These are phyloP conservation scores for Solenodon paradoxus DNA, from an alignment of 2,113 vertebrate species.

Conservation along the genomic window DNA sequence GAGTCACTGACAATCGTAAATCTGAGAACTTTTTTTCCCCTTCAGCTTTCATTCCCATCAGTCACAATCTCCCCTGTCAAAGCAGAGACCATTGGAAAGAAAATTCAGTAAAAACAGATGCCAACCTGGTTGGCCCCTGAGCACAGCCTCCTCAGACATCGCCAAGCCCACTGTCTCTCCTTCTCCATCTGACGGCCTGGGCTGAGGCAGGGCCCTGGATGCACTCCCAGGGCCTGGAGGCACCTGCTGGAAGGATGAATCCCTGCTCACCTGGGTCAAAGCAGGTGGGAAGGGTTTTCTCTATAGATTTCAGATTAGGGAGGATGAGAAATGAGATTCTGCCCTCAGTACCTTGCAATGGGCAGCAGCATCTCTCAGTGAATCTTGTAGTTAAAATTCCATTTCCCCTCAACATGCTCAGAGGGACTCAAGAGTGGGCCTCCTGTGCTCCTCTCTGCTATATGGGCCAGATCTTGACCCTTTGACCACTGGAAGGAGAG, in stretches of 20 bases:
- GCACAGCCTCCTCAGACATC: not conserved
- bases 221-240: not conserved
- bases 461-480: not conserved
- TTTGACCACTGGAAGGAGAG: not conserved
- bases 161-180: not conserved
- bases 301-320: not conserved
- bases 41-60: not conserved
- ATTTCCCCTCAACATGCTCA: not conserved
- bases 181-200: not conserved
- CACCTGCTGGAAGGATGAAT: not conserved
- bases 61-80: not conserved
- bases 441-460: not conserved
- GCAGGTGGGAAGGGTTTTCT: not conserved
- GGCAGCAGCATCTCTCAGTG: not conserved
- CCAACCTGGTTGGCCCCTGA: not conserved
- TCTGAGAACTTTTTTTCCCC: not conserved
- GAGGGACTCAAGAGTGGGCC: not conserved
- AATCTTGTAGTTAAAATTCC: not conserved
- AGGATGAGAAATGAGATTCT: not conserved
- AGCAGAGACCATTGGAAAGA: not conserved
- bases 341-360: not conserved
- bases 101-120: not conserved
- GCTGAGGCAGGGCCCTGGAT: too few relatives aligned
- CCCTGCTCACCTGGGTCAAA: not conserved
- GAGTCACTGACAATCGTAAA: not conserved